These are phyloP conservation scores for Drosophila niveifrons DNA, from an alignment of 2,888 invertebrate species.

Conservation along the genomic window DNA sequence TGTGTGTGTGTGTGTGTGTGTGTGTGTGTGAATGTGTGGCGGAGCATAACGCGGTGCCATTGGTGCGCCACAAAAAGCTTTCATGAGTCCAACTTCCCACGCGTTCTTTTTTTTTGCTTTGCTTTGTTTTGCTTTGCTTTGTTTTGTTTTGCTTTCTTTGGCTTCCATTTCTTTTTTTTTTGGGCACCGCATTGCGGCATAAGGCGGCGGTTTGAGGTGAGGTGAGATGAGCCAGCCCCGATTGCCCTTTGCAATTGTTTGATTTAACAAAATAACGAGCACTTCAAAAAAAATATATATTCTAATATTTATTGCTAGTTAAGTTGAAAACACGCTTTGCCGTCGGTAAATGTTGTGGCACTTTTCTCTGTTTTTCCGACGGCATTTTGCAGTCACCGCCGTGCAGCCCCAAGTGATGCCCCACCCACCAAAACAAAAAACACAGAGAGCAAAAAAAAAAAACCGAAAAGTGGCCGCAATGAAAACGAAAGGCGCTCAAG, in stretches of 20 bases:
- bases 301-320: background rate
- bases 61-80: constrained; percentile 86
- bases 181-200: constrained; percentile 59
- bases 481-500: constrained; percentile 71
- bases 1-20: constrained; percentile 18
- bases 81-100: constrained; percentile 81
- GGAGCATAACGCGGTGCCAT: constrained; percentile 86
- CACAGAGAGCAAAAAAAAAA: too few species aligned
- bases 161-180: constrained; percentile 21
- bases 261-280: background rate
- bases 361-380: constrained; percentile 55
- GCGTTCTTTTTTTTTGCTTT: constrained; percentile 45
- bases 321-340: constrained; percentile 53
- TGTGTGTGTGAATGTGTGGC: constrained; percentile 59
- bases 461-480: constrained; percentile 48
- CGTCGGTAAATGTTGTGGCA: constrained; percentile 54
- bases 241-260: too few species aligned
- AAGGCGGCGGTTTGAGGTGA: constrained; percentile 10
- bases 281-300: too few species aligned
- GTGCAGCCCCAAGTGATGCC: constrained; percentile 1
- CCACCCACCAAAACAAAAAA: background rate
- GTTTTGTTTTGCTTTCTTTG: background rate
- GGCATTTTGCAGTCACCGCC: constrained; percentile 39
- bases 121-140: constrained; percentile 35
- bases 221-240: too few species aligned